Evolutionary conservation across 2,797 vertebrate genomes (phyloP).

Genomic region (Meriones psammophilus): DNA sequence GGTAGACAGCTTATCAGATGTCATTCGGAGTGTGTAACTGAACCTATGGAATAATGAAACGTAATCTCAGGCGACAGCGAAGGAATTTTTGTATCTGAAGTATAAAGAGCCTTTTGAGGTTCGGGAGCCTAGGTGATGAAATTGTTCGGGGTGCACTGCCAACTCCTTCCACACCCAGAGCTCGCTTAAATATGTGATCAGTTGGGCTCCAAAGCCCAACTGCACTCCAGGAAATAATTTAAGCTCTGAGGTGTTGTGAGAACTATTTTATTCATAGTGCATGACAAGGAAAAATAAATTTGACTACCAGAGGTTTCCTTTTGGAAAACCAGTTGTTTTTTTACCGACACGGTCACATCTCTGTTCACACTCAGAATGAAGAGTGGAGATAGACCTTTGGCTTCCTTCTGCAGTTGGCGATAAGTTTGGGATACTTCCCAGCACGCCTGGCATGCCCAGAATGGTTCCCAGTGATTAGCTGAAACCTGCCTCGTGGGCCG

Average conservation of each 20-base stretch:
- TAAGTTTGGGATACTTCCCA: background rate
- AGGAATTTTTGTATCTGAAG: constrained; percentile 70
- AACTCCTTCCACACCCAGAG: background rate
- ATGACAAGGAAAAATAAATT: constrained; percentile 76
- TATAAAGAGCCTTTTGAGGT: constrained; percentile 48
- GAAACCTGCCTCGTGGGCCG: background rate
- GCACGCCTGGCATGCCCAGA: background rate
- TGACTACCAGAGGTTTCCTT: constrained; percentile 61
- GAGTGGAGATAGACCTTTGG: background rate
- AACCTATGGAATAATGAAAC: constrained; percentile 70
- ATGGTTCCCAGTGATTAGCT: constrained; percentile 8
- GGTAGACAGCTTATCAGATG: constrained; percentile 72
- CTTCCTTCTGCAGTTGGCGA: background rate
- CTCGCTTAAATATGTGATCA: constrained; percentile 56
- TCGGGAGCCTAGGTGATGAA: constrained; percentile 61
- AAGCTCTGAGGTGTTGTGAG: constrained; percentile 29
- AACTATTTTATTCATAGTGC: constrained; percentile 60
- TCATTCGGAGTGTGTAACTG: constrained; percentile 67
- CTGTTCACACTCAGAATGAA: background rate
- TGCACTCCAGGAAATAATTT: constrained; percentile 70
- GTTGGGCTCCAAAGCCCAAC: constrained; percentile 25
- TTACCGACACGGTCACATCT: background rate
- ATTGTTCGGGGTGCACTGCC: constrained; percentile 11
- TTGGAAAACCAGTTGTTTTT: constrained; percentile 54
- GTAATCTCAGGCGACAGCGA: constrained; percentile 50